Conservation (phyloP, 2,797 vertebrate species). For the Falco biarmicus region DNA sequence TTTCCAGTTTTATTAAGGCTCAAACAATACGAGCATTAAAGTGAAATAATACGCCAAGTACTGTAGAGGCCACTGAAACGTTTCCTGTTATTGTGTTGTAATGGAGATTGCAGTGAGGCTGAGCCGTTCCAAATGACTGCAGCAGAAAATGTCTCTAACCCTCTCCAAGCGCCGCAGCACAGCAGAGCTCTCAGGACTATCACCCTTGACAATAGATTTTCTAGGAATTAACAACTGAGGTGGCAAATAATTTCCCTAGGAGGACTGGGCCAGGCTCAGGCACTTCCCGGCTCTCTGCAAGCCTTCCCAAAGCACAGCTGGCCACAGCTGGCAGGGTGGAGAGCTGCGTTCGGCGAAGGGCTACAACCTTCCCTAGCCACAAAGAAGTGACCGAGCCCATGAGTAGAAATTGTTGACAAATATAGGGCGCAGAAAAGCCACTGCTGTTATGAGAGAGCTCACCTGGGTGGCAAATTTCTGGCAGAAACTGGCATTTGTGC, state of each 20-base stretch:
- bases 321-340: not conserved
- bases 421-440: not conserved
- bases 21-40: conserved; percentile 62
- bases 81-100: conserved; percentile 75
- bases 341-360: not conserved
- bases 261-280: not conserved
- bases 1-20: conserved; percentile 69
- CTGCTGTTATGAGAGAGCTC: not conserved
- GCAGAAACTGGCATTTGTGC: not conserved
- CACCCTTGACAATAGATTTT: not conserved
- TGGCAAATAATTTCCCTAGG: not conserved
- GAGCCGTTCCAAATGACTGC: conserved; percentile 30
- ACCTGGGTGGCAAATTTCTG: not conserved
- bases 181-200: not conserved
- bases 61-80: conserved; percentile 63
- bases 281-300: not conserved
- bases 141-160: conserved; percentile 39
- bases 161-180: conserved; percentile 31
- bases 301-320: not conserved
- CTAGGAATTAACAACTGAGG: conserved; percentile 15
- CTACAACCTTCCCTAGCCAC: not conserved
- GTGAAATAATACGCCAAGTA: conserved; percentile 63
- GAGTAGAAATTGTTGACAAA: not conserved
- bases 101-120: conserved; percentile 45
- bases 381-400: not conserved